A percentile compares a stretch with the other conserved stretches of the same genome.
Evolutionary conservation across 2,797 vertebrate species (phyloP).

Genomic region (Cygnus olor): DNA sequence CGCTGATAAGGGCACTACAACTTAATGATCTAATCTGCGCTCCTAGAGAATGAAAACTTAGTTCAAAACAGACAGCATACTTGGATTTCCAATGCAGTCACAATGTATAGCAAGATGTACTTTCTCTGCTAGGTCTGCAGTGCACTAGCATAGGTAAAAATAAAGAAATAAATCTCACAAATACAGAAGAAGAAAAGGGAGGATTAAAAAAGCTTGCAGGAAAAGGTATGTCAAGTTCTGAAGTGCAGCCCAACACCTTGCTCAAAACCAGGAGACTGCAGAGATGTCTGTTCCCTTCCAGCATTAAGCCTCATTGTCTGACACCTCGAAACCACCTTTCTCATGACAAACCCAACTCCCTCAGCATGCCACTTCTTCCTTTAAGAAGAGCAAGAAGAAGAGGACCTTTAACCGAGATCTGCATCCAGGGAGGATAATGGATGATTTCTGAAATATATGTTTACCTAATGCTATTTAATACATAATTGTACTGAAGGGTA

Average conservation of each 20-base stretch:
- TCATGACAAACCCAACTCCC: not conserved
- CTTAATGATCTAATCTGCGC: constrained; percentile 75
- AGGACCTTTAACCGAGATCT: no score
- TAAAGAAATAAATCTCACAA: constrained; percentile 14
- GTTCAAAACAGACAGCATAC: constrained; percentile 4
- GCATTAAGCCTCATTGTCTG: not conserved
- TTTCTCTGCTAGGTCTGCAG: constrained; percentile 20
- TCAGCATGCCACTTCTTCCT: not conserved
- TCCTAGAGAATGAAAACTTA: constrained; percentile 41
- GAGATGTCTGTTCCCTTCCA: not conserved
- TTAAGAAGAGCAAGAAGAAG: not conserved
- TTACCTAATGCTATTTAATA: constrained; percentile 39
- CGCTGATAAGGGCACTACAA: constrained; percentile 51
- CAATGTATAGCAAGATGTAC: not conserved
- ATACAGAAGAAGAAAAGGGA: not conserved
- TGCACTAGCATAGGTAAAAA: not conserved
- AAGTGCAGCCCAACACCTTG: not conserved
- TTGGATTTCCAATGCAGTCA: constrained; percentile 35
- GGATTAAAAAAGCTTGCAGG: not conserved
- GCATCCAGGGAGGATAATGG: constrained; percentile 15
- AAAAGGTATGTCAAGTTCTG: not conserved
- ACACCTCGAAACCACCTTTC: not conserved
- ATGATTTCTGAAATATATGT: constrained; percentile 4
- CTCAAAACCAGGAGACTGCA: not conserved
- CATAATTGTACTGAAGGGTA: not conserved